phyloP scores from a whole-genome alignment of 2,797 vertebrate genomes.

The Psittacula echo region DNA sequence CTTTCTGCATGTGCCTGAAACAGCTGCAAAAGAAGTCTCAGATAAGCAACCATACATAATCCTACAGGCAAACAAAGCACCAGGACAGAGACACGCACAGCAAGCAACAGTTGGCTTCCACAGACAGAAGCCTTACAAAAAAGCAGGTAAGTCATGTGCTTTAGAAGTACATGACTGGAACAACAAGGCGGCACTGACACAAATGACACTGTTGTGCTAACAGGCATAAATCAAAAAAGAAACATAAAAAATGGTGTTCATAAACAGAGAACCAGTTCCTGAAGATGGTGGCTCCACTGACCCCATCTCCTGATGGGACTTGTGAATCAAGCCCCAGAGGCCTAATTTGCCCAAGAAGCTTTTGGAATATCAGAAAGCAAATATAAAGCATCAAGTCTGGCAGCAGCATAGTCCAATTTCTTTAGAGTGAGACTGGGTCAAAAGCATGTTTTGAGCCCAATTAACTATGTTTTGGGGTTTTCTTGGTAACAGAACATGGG shows the following conservation, averaged over 20 bases:
- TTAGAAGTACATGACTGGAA: not conserved
- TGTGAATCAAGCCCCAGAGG: not conserved
- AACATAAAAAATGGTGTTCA: not conserved
- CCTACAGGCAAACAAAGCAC: not conserved
- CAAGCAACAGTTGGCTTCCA: not conserved
- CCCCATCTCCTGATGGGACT: not conserved
- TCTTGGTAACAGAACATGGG: not conserved
- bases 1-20: constrained; percentile 82
- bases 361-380: not conserved
- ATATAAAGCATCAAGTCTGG: not conserved
- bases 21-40: constrained; percentile 77
- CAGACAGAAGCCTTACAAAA: not conserved
- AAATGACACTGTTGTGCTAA: not conserved
- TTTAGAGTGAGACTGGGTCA: not conserved
- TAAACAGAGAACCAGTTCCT: not conserved
- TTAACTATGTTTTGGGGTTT: not conserved
- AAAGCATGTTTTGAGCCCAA: not conserved
- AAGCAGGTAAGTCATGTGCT: not conserved
- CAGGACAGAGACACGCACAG: not conserved
- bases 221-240: not conserved
- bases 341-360: not conserved
- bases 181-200: not conserved
- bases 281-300: not conserved
- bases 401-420: not conserved
- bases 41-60: constrained; percentile 9